phyloP scores from a whole-genome alignment of 2,888 invertebrate species.

The Cryptocephalus moraei region DNA sequence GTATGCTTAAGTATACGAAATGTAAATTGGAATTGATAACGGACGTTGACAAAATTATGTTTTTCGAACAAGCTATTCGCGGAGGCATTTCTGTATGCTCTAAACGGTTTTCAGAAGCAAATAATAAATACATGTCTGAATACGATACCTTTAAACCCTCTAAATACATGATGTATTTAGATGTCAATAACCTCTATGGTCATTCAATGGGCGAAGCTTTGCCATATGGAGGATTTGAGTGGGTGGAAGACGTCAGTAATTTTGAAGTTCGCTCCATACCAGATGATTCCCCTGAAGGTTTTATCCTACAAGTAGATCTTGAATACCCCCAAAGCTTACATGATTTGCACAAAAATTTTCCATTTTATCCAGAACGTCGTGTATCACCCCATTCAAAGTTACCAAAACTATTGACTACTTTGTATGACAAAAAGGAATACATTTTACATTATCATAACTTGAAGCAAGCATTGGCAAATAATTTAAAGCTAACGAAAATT shows the following conservation, averaged over 20 bases:
- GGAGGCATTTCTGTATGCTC: no score
- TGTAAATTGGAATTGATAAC: no score
- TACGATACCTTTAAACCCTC: no score
- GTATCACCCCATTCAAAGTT: neutral
- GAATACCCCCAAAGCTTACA: neutral
- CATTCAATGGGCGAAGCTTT: neutral
- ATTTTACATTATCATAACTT: no score
- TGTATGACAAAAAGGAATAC: neutral
- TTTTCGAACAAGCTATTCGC: no score
- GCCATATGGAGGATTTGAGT: no score
- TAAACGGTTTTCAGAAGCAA: no score
- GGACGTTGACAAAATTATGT: no score
- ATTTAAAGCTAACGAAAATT: neutral
- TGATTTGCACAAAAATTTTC: neutral
- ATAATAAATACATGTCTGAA: no score
- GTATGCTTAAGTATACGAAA: no score
- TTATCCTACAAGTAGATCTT: neutral
- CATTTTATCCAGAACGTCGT: neutral
- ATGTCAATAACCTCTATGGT: neutral
- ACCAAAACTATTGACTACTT: neutral
- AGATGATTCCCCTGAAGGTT: constrained; percentile 1
- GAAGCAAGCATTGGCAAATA: neutral
- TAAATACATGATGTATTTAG: neutral
- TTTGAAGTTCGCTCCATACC: neutral
- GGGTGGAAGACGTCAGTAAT: neutral